Conservation (phyloP, 1,140 invertebrate species). For the Neotoxoptera formosana region DNA sequence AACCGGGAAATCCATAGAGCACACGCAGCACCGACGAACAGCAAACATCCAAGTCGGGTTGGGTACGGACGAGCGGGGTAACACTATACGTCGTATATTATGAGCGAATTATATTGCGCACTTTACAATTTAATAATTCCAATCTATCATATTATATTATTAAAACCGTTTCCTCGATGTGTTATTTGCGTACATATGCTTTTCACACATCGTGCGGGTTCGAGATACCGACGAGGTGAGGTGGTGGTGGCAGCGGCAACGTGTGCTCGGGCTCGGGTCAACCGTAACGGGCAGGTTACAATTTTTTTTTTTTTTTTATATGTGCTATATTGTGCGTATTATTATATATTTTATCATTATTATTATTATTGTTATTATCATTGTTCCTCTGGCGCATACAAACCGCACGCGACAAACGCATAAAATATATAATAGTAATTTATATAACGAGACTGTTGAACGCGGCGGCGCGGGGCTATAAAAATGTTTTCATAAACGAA, state of each 20-base stretch:
- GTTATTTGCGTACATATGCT: neutral
- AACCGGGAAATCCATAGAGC: neutral
- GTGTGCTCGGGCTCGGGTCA: constrained; percentile 4
- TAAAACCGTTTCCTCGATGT: neutral
- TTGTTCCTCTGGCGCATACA: neutral
- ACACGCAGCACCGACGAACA: neutral
- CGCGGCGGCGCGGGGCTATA: neutral
- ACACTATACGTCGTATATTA: too few relatives aligned
- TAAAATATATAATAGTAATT: neutral
- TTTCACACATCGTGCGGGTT: neutral
- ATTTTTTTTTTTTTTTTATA: neutral
- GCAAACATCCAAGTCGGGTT: neutral
- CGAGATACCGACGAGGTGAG: neutral
- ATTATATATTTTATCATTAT: too few relatives aligned
- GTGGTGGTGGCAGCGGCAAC: too few relatives aligned
- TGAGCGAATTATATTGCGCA: neutral
- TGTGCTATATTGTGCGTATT: neutral
- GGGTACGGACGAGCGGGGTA: neutral
- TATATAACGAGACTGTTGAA: neutral
- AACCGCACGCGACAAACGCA: neutral
- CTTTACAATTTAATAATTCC: neutral
- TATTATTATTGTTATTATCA: neutral
- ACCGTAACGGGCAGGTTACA: constrained; percentile 25
- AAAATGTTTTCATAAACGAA: neutral
- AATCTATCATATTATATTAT: neutral